Evolutionary conservation across 2,888 invertebrate genomes (phyloP).

Genomic region (Podabrus alpinus): DNA sequence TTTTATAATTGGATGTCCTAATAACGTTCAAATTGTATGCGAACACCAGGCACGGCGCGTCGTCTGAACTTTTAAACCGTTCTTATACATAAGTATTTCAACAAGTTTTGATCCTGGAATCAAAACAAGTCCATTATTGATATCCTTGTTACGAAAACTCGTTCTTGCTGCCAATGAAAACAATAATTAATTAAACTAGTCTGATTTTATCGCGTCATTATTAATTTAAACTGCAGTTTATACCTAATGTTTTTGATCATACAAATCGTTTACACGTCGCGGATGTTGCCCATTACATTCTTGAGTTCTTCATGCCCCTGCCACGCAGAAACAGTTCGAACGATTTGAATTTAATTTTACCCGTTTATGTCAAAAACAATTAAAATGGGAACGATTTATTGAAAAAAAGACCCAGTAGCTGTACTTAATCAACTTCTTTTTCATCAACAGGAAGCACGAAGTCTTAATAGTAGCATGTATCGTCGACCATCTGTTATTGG

Average conservation of each 20-base stretch:
- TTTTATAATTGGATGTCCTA: neutral
- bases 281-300: neutral
- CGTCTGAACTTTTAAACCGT: too few relatives aligned
- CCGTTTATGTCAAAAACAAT: neutral
- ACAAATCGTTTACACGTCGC: neutral
- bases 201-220: neutral
- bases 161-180: neutral
- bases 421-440: slow-evolving; percentile 1
- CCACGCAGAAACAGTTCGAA: neutral
- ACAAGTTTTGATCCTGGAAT: neutral
- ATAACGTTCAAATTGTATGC: neutral
- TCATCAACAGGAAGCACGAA: slow-evolving; percentile 1
- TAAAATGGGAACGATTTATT: neutral
- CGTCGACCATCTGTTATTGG: neutral
- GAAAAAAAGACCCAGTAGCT: neutral
- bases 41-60: neutral
- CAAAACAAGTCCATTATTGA: neutral
- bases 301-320: neutral
- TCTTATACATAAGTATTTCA: neutral
- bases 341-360: neutral
- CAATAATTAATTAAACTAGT: neutral
- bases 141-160: neutral
- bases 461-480: neutral
- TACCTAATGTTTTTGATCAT: neutral
- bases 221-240: neutral